These are phyloP conservation scores for Lottia gigantea DNA, from an alignment of 2,888 invertebrate species.

Conservation along the genomic window DNA sequence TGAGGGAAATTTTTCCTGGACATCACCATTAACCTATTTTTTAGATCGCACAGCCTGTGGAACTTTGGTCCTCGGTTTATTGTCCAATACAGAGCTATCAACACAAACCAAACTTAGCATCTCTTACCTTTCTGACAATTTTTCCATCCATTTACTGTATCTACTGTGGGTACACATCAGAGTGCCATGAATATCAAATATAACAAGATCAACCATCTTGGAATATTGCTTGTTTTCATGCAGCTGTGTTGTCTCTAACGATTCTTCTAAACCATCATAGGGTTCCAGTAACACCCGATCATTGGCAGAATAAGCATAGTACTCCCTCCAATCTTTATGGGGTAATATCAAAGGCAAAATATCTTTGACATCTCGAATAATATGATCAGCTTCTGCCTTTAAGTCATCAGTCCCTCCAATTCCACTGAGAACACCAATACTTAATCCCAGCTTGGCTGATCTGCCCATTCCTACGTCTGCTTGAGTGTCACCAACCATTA, in stretches of 20 bases:
- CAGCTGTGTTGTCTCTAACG: not conserved
- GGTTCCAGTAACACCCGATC: constrained; percentile 51
- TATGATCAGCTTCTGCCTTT: constrained; percentile 53
- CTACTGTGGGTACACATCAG: constrained; percentile 68
- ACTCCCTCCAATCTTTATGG: constrained; percentile 49
- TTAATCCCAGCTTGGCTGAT: constrained; percentile 67
- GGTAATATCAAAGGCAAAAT: constrained; percentile 60
- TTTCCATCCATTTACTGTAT: constrained; percentile 68
- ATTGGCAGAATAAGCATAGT: constrained; percentile 47
- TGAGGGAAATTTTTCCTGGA: too few species aligned
- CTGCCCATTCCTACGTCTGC: constrained; percentile 69
- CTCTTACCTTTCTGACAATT: constrained; percentile 60
- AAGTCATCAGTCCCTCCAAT: constrained; percentile 54
- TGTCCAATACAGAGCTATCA: too few species aligned
- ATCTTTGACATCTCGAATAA: constrained; percentile 61
- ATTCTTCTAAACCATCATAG: constrained; percentile 22
- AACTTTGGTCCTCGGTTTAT: too few species aligned
- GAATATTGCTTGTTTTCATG: constrained; percentile 12
- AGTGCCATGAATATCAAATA: constrained; percentile 71
- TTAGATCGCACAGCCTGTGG: too few species aligned
- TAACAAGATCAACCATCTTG: constrained; percentile 55
- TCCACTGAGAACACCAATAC: constrained; percentile 69
- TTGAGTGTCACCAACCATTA: constrained; percentile 70
- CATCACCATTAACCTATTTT: too few species aligned
- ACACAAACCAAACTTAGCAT: not conserved